Conservation (phyloP, 2,113 vertebrate genomes). For the Brachionichthys hirsutus region DNA sequence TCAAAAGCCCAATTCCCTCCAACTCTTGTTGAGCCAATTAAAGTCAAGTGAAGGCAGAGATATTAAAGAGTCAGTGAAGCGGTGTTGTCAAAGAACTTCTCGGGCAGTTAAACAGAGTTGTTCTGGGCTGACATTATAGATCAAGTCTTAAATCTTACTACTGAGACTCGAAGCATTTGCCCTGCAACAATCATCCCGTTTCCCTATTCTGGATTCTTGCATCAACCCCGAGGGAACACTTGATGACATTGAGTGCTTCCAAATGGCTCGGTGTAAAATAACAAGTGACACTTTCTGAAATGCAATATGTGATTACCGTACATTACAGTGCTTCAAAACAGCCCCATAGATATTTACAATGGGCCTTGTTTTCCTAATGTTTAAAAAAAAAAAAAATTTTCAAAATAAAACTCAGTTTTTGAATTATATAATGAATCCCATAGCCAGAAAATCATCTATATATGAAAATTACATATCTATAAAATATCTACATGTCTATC, state of each 20-base stretch:
- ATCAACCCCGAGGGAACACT: slow-evolving; percentile 30
- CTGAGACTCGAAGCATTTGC: slow-evolving; percentile 26
- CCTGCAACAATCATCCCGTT: slow-evolving; percentile 21
- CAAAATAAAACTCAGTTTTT: slow-evolving; percentile 41
- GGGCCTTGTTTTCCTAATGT: slow-evolving; percentile 30
- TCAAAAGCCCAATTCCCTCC: neutral
- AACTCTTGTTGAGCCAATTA: slow-evolving; percentile 1
- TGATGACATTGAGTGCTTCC: too few species aligned
- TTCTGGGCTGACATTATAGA: slow-evolving; percentile 6
- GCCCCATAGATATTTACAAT: slow-evolving; percentile 41
- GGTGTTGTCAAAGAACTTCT: neutral
- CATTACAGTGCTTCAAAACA: slow-evolving; percentile 28
- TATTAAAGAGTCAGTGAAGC: slow-evolving; percentile 22
- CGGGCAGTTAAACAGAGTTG: slow-evolving; percentile 7
- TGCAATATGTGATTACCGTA: slow-evolving; percentile 50
- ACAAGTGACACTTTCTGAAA: slow-evolving; percentile 30
- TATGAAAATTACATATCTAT: too few species aligned
- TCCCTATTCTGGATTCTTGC: slow-evolving; percentile 41
- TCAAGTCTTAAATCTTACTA: slow-evolving; percentile 3
- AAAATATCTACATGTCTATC: too few species aligned
- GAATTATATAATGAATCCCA: slow-evolving; percentile 44
- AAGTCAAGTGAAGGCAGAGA: neutral
- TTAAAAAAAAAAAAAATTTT: too few species aligned
- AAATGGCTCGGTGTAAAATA: slow-evolving; percentile 11
- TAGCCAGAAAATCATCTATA: too few species aligned